Percentiles rank a stretch among this genome's conserved stretches.
Conservation (phyloP, 2,888 invertebrate species). For the Drosophila paucipuncta region DNA sequence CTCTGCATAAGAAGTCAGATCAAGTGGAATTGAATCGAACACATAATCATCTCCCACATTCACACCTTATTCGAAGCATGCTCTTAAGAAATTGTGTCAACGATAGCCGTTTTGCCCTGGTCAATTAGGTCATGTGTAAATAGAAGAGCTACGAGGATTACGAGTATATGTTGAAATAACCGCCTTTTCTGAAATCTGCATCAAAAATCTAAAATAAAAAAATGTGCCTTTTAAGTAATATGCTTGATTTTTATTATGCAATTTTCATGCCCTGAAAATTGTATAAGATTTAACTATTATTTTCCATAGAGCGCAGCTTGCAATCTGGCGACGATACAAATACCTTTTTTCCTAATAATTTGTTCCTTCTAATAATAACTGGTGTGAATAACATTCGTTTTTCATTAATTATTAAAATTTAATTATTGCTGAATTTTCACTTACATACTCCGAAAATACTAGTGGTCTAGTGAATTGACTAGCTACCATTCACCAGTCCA, state of each 20-base stretch:
- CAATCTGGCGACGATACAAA: neutral
- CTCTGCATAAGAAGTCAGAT: neutral
- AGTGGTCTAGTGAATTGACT: constrained; percentile 13
- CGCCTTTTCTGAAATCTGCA: neutral
- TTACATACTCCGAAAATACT: constrained; percentile 11
- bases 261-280: constrained; percentile 11
- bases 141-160: neutral
- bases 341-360: constrained; percentile 5
- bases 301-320: neutral
- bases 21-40: neutral
- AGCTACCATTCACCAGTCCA: constrained; percentile 14
- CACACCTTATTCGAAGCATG: neutral
- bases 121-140: neutral
- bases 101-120: neutral
- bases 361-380: constrained; percentile 8
- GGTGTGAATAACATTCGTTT: constrained; percentile 6
- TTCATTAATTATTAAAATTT: constrained; percentile 3
- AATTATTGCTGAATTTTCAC: constrained; percentile 10
- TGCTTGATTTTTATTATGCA: constrained; percentile 7
- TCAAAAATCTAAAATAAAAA: neutral
- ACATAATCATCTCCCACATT: neutral
- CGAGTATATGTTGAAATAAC: too few species aligned
- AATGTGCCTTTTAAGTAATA: neutral
- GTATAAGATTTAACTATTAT: constrained; percentile 2
- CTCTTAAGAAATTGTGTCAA: neutral